phyloP scores from a whole-genome alignment of 2,113 vertebrate species.

The Burhinus bistriatus region DNA sequence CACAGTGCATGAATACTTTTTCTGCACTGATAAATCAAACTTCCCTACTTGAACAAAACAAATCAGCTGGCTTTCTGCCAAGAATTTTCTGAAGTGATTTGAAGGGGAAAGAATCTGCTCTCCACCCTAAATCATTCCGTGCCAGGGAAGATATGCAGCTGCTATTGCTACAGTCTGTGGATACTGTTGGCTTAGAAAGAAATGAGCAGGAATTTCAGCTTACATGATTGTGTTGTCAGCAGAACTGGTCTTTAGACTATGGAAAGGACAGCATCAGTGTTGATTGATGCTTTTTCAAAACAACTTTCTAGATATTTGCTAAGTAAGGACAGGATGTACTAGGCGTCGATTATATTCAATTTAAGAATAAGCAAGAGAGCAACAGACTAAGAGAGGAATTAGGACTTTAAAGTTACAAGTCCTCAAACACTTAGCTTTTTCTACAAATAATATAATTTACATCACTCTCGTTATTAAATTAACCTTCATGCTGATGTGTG shows the following conservation, averaged over 20 bases:
- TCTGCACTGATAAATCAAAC: conserved; percentile 11
- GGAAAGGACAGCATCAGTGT: not conserved
- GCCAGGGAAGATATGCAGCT: conserved; percentile 58
- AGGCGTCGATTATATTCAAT: not conserved
- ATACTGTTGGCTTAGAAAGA: not conserved
- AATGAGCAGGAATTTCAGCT: not conserved
- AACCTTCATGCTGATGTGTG: not conserved
- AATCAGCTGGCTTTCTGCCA: conserved; percentile 28
- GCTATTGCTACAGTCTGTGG: conserved; percentile 28
- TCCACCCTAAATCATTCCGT: conserved; percentile 38
- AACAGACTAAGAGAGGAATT: not conserved
- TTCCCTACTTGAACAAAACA: conserved; percentile 1
- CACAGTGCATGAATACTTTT: not conserved
- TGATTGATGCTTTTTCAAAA: not conserved
- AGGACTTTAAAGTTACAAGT: not conserved
- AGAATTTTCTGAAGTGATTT: conserved; percentile 51
- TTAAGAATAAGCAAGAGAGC: not conserved
- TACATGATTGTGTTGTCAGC: not conserved
- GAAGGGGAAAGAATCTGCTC: conserved; percentile 58
- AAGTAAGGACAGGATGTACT: not conserved
- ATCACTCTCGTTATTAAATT: not conserved
- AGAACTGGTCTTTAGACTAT: not conserved
- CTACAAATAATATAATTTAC: not conserved
- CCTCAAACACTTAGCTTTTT: not conserved
- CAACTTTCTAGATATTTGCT: not conserved